These are phyloP conservation scores for Chironomus riparius DNA, from an alignment of 2,888 invertebrate species.

Conservation along the genomic window DNA sequence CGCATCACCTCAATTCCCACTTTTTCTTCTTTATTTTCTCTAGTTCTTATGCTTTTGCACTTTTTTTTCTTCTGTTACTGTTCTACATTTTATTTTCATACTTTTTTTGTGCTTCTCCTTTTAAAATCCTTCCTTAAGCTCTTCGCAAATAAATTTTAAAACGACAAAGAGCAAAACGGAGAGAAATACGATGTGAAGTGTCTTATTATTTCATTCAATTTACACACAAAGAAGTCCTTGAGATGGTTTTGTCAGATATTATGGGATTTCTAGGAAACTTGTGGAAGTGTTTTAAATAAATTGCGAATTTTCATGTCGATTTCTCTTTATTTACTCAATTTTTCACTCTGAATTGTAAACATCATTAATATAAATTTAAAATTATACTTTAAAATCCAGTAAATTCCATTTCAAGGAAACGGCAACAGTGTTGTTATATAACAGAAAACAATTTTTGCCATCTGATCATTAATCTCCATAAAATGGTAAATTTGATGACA, in stretches of 20 bases:
- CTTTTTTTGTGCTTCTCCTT: not conserved
- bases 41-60: no score
- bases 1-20: not conserved
- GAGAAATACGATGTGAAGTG: not conserved
- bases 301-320: no score
- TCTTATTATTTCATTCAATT: slow-evolving; percentile 22
- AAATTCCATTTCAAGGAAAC: not conserved
- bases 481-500: slow-evolving; percentile 25
- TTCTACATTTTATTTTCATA: not conserved
- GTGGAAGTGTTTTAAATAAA: no score
- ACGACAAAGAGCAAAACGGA: not conserved
- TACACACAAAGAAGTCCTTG: not conserved
- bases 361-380: no score
- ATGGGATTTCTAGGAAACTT: not conserved
- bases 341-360: no score
- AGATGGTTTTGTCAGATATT: not conserved
- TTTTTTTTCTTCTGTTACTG: not conserved
- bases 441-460: not conserved
- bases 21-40: not conserved
- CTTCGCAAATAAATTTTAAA: slow-evolving; percentile 14
- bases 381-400: no score
- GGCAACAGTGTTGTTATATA: no score
- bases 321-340: no score
- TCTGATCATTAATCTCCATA: slow-evolving; percentile 25
- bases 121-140: slow-evolving; percentile 4